Conservation (phyloP, 2,797 vertebrate species). For the Brachyrhaphis roseni region DNA sequence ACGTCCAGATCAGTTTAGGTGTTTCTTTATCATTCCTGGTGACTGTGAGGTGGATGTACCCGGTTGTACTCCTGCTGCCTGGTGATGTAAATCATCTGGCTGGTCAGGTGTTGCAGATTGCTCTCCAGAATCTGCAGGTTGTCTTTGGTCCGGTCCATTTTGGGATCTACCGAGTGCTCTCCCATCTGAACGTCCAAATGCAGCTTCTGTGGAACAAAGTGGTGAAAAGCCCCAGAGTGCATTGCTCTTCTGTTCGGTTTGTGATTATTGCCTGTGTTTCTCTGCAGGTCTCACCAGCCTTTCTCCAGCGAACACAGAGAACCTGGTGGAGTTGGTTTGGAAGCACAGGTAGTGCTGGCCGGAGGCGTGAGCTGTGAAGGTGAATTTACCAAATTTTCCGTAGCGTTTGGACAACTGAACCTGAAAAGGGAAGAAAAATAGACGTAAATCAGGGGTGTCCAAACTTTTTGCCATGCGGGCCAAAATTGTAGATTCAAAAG, state of each 20-base stretch:
- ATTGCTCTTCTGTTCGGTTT: background rate
- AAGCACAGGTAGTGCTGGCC: constrained; percentile 90
- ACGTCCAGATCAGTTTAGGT: background rate
- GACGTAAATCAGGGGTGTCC: background rate
- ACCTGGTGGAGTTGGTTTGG: constrained; percentile 88
- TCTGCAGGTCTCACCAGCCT: constrained; percentile 82
- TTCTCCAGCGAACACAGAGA: constrained; percentile 83
- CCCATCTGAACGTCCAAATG: constrained; percentile 91
- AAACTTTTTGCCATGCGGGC: too few species aligned
- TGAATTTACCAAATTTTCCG: constrained; percentile 85
- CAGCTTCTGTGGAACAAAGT: constrained; percentile 79
- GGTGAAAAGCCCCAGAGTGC: too few species aligned
- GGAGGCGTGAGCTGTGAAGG: constrained; percentile 85
- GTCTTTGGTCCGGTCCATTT: constrained; percentile 81
- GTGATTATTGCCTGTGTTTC: background rate
- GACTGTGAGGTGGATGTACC: constrained; percentile 56
- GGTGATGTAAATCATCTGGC: constrained; percentile 86
- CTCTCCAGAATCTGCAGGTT: constrained; percentile 81
- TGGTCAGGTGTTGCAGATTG: constrained; percentile 82
- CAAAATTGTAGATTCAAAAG: too few species aligned
- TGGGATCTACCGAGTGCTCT: constrained; percentile 81
- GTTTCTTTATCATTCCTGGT: background rate
- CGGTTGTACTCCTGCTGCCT: constrained; percentile 90
- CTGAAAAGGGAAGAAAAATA: constrained; percentile 62
- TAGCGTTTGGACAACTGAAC: constrained; percentile 86